A percentile compares a stretch with the other conserved stretches of the same genome.
Evolutionary conservation across 1,140 invertebrate species (phyloP).

Genomic region (Hyposmocoma kahamanoa): DNA sequence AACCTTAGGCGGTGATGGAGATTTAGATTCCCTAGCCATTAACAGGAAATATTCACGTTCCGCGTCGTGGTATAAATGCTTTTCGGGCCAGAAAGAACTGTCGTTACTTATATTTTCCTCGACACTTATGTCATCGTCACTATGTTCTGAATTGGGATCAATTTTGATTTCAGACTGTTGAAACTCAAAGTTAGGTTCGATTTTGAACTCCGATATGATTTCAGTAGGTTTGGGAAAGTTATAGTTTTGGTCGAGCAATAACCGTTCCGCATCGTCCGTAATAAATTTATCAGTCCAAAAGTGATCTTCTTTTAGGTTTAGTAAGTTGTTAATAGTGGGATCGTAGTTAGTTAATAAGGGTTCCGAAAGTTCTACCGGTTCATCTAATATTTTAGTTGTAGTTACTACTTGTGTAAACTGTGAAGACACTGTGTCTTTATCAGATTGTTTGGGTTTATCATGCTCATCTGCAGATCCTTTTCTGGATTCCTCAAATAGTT

Average conservation of each 20-base stretch:
- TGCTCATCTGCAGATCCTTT: no score
- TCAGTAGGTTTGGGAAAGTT: constrained; percentile 11
- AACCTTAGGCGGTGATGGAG: constrained; percentile 42
- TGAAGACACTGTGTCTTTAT: no score
- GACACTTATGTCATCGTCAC: constrained; percentile 18
- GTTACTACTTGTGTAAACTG: no score
- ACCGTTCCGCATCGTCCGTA: constrained; percentile 46
- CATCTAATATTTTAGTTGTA: no score
- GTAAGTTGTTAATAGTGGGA: constrained; percentile 33
- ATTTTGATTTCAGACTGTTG: constrained; percentile 13
- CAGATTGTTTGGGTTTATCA: no score
- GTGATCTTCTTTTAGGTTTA: constrained; percentile 40
- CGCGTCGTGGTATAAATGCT: constrained; percentile 76
- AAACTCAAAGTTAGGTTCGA: constrained; percentile 11
- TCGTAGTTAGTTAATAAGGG: constrained; percentile 19
- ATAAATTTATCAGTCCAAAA: constrained; percentile 49
- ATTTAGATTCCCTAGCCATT: constrained; percentile 64
- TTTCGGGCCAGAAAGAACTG: constrained; percentile 76
- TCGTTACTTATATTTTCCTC: constrained; percentile 69
- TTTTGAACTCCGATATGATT: constrained; percentile 14
- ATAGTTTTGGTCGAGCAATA: constrained; percentile 16
- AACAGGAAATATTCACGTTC: constrained; percentile 75
- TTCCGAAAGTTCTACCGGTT: constrained; percentile 29
- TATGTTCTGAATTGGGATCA: constrained; percentile 7
- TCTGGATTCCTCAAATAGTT: no score